These are phyloP conservation scores for Theropithecus gelada DNA, from an alignment of 2,113 vertebrate genomes.

Conservation along the genomic window DNA sequence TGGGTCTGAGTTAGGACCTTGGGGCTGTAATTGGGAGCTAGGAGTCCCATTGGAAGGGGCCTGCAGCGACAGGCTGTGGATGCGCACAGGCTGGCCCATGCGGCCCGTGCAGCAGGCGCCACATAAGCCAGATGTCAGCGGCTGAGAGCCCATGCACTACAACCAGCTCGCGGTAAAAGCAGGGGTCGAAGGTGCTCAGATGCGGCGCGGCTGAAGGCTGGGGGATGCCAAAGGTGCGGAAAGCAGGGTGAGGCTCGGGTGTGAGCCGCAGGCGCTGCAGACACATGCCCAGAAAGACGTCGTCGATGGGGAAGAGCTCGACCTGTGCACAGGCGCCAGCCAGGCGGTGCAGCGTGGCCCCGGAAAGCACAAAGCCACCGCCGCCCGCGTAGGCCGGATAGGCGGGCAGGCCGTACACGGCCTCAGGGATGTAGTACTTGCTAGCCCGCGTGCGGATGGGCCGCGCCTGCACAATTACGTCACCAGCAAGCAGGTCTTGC, in stretches of 20 bases:
- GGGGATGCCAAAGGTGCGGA: conserved; percentile 96
- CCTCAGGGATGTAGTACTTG: conserved; percentile 96
- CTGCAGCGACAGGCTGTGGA: conserved; percentile 44
- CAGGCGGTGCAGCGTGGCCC: conserved; percentile 89
- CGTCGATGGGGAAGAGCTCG: conserved; percentile 97
- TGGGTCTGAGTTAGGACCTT: neutral
- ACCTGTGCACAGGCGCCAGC: conserved; percentile 92
- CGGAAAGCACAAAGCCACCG: conserved; percentile 94
- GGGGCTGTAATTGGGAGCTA: neutral
- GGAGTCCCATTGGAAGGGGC: conserved; percentile 85
- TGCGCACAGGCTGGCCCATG: conserved; percentile 87
- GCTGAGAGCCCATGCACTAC: conserved; percentile 96
- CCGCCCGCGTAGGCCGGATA: conserved; percentile 96
- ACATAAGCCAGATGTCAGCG: conserved; percentile 99
- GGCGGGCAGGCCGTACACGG: conserved; percentile 90
- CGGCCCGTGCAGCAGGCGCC: conserved; percentile 93
- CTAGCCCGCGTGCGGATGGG: conserved; percentile 91
- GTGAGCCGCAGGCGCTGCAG: conserved; percentile 92
- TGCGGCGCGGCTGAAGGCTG: conserved; percentile 94
- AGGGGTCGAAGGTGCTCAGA: conserved; percentile 95
- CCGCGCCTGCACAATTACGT: conserved; percentile 94
- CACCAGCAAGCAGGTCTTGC: conserved; percentile 92
- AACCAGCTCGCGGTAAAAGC: conserved; percentile 97
- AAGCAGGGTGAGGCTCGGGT: conserved; percentile 91
- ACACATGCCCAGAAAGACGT: conserved; percentile 98